phyloP scores from a whole-genome alignment of 53 echinoderm and acorn worm genomes.

The Glandiceps talaboti region DNA sequence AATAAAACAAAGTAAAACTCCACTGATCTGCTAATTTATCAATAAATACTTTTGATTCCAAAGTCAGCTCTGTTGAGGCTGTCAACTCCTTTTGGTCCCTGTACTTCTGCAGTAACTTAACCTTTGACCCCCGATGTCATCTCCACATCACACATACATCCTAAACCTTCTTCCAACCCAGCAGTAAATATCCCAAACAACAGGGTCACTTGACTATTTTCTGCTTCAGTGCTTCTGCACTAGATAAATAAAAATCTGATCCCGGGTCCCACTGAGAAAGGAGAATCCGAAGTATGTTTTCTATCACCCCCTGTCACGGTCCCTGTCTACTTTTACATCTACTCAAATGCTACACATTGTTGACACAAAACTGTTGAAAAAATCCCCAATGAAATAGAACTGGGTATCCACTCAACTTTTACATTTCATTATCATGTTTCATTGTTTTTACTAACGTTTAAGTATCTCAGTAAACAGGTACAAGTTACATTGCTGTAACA shows the following conservation, averaged over 20 bases:
- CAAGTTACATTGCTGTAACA: no score
- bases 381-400: no score
- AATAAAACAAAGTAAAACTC: no score
- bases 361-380: not conserved
- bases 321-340: not conserved
- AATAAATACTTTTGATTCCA: not conserved
- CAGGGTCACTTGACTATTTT: not conserved
- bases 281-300: not conserved
- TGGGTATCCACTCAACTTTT: no score
- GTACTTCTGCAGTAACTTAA: no score
- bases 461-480: no score
- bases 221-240: not conserved
- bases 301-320: not conserved
- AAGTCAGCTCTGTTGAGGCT: not conserved
- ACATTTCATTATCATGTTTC: no score
- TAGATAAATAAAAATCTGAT: not conserved
- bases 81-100: not conserved
- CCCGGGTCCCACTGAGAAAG: not conserved
- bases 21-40: not conserved
- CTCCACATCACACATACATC: not conserved
- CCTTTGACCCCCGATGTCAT: not conserved
- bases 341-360: not conserved
- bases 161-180: not conserved
- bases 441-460: no score
- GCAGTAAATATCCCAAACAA: not conserved